Evolutionary conservation across 2,113 vertebrate species (phyloP), one percentile per base, ranked within the genome.

Genomic region (Urocitellus parryii): DNA sequence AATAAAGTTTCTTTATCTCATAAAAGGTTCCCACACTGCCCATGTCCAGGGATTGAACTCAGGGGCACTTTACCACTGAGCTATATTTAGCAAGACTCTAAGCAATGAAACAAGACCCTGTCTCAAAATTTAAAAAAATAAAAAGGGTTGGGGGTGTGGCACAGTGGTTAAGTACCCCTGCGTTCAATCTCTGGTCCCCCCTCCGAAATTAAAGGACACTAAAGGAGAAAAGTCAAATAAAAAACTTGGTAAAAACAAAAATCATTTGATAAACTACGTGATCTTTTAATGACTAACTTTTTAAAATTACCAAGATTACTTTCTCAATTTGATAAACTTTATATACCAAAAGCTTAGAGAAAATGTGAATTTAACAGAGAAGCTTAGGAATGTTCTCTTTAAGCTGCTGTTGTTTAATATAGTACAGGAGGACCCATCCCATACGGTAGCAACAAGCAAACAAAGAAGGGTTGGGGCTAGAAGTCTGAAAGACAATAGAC

Each of bases 281-380:
- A 84, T 53, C 42, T 74, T 29, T 32, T 74, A 51, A 92, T 56
- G 18, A 67, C 67, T 53, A 83, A 32, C 32, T n/a, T 78, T 24
- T 61, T 2, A 29, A 89, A 37, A 65, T 51, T 2, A 48, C 34
- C 37, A 24, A 53, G 42, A 34, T 53, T 63, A n/a, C 22, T 73
- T 91, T n/a, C 24, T 82, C 61, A 82, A 82, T 79, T n/a, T 68
- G 51, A 27, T 73, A 76, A 58, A 70, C 84, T 91, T 32, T 84
- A 65, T 39, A 32, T 63, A 22, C 42, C 17, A 74, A 92, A 84
- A 92, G 1, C 4, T 29, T 70, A 73, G 67, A 48, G 34, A 27
- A 84, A 76, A 53, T 37, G 56, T 65, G 70, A 92, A 63, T 76
- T 92, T 92, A 65, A 65, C 25, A 63, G 8, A 65, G 42, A 42